These are phyloP conservation scores for Xylocampa areola DNA, from an alignment of 2,888 invertebrate species.

Conservation along the genomic window DNA sequence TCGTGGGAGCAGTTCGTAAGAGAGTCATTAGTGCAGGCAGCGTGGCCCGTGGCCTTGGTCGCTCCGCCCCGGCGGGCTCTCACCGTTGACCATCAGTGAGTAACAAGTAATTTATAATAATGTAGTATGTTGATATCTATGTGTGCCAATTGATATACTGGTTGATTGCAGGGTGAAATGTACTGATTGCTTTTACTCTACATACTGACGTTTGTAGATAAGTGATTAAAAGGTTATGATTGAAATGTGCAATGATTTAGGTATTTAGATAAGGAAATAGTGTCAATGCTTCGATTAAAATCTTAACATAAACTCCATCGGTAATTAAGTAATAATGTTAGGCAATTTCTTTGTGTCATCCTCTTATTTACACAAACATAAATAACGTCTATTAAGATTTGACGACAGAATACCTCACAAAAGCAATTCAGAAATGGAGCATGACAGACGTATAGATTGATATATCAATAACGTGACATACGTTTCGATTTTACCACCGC, in stretches of 20 bases:
- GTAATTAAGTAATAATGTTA: too few relatives aligned
- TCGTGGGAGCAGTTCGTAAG: slow-evolving; percentile 90
- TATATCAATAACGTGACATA: slow-evolving; percentile 37
- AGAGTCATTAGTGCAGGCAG: slow-evolving; percentile 90
- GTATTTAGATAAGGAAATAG: too few relatives aligned
- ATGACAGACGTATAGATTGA: slow-evolving; percentile 34
- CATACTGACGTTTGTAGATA: too few relatives aligned
- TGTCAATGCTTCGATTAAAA: too few relatives aligned
- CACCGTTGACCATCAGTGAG: slow-evolving; percentile 86
- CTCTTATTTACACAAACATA: not conserved
- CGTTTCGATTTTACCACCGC: slow-evolving; percentile 18
- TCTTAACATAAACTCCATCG: too few relatives aligned
- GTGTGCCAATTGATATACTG: not conserved
- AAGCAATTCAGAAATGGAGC: slow-evolving; percentile 10
- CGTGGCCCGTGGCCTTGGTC: slow-evolving; percentile 90
- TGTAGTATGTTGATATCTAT: not conserved
- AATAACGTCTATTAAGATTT: not conserved
- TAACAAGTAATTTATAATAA: slow-evolving; percentile 40
- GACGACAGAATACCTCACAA: not conserved
- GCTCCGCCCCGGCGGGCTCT: slow-evolving; percentile 84
- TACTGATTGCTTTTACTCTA: slow-evolving; percentile 1
- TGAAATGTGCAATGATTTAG: too few relatives aligned
- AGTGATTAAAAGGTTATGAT: too few relatives aligned
- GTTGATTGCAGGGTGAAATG: not conserved
- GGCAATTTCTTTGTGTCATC: not conserved